Base-by-base conservation (phyloP, 2,797 vertebrate species). In the Onychomys torridus region DNA sequence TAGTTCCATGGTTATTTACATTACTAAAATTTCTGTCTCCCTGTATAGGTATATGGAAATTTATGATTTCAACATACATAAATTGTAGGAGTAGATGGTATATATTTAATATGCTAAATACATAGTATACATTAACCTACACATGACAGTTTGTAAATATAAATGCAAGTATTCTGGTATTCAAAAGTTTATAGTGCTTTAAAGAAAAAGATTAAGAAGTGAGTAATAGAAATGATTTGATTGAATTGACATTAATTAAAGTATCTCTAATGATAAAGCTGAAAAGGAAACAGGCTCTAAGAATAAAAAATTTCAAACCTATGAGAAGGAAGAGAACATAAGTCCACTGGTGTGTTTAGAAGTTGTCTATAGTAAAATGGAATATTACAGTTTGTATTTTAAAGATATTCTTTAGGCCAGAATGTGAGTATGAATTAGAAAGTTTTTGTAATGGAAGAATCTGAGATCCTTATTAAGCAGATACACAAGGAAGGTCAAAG, bases 401-500 rank as follows among this genome's bases (percentile, higher is more conserved):
- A 71, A 93, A 71, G 19, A 49, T 9, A 9, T 34, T 43, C 17
- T 81, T 77, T 65, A 81, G 11, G 11, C 8, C 32, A 65, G 21
- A 57, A 57, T 59, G 4, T 69, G 25, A 49, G 13, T 65, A 17
- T 67, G n/a, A 59, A 37, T 76, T 37, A 27, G 17, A 55, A 73
- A 43, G 25, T 49, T 49, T 49, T 37, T 10, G 21, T 75, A 34
- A 75, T 29, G 29, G 6, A 43, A 19, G 8, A 69, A 61, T 34
- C 10, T 84, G 4, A 46, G 37, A 69, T 12, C 21, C 25, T 6
- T 52, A 10, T 27, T 55, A 43, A 46, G 5, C 6, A 75, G 4
- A 57, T 57, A n/a, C 1, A 10, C 2, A 43, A 29, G 5, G 2
- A 32, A 84, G 2, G 5, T 2, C n/a, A 27, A 63, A n/a, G 0